These are phyloP conservation scores for Leptura quadrifasciata DNA, from an alignment of 2,888 invertebrate genomes.

Conservation along the genomic window DNA sequence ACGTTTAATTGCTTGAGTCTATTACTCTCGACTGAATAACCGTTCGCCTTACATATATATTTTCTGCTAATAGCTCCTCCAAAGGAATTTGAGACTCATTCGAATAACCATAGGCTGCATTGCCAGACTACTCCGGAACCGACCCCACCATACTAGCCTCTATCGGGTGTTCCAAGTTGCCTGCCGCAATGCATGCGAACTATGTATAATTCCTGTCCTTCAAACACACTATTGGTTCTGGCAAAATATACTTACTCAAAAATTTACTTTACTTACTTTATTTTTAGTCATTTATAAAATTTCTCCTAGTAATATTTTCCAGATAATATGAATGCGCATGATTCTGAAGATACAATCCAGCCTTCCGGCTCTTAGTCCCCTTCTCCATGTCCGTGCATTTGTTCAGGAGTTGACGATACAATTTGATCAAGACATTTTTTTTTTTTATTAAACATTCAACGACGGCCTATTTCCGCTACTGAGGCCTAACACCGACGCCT, in stretches of 20 bases:
- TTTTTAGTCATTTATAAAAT: slow-evolving; percentile 92
- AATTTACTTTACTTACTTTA: slow-evolving; percentile 89
- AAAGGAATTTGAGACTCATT: slow-evolving; percentile 91
- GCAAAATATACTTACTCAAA: slow-evolving; percentile 99
- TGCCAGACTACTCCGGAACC: slow-evolving; percentile 97
- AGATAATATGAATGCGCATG: slow-evolving; percentile 95
- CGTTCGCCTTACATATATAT: slow-evolving; percentile 96
- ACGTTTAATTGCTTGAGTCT: slow-evolving; percentile 93
- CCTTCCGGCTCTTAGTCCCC: slow-evolving; percentile 80
- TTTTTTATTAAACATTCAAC: too few relatives aligned
- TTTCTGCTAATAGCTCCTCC: slow-evolving; percentile 96
- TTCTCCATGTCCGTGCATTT: slow-evolving; percentile 72
- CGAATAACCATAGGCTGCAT: slow-evolving; percentile 96
- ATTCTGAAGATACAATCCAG: slow-evolving; percentile 98
- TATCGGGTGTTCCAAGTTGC: slow-evolving; percentile 91
- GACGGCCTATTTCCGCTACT: too few relatives aligned
- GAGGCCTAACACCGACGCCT: too few relatives aligned
- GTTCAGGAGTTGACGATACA: slow-evolving; percentile 68
- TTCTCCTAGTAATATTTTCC: slow-evolving; percentile 95
- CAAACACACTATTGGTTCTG: slow-evolving; percentile 94
- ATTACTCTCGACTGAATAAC: slow-evolving; percentile 98
- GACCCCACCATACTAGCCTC: slow-evolving; percentile 97
- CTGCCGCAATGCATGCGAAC: slow-evolving; percentile 95
- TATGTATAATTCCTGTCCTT: slow-evolving; percentile 97
- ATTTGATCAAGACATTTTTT: too few relatives aligned